Evolutionary conservation across 2,888 invertebrate genomes (phyloP).

Genomic region (Dioctria linearis): DNA sequence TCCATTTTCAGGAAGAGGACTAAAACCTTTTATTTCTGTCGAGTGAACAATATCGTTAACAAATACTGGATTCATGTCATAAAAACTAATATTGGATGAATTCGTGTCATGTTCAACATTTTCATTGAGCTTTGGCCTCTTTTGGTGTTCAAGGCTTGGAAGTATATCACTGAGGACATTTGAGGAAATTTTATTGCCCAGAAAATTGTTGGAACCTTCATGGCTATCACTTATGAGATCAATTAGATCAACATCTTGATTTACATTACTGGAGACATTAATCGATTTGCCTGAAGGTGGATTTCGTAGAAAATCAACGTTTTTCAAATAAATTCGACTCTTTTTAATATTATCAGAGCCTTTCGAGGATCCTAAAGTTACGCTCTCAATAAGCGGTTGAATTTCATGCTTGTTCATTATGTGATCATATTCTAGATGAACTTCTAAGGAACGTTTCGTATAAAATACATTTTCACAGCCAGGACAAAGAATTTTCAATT

Average conservation of each 20-base stretch:
- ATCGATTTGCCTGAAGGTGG: constrained; percentile 59
- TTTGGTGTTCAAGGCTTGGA: neutral
- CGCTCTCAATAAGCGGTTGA: constrained; percentile 74
- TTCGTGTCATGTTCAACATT: neutral
- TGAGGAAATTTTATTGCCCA: constrained; percentile 66
- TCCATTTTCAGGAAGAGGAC: neutral
- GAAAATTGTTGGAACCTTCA: neutral
- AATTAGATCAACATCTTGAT: constrained; percentile 9
- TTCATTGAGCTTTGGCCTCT: neutral
- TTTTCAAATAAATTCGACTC: constrained; percentile 69
- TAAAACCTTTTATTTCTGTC: neutral
- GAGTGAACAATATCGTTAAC: neutral
- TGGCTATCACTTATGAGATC: constrained; percentile 22
- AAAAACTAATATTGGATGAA: constrained; percentile 9
- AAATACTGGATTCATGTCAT: constrained; percentile 50
- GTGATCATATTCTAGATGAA: constrained; percentile 80
- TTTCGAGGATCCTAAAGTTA: neutral
- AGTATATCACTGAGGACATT: constrained; percentile 67
- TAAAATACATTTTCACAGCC: constrained; percentile 79
- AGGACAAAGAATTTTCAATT: constrained; percentile 76
- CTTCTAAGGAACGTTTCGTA: constrained; percentile 75
- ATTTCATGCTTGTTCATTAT: constrained; percentile 77
- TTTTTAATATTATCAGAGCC: constrained; percentile 58
- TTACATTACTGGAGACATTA: constrained; percentile 5
- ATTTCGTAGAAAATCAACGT: constrained; percentile 68